A percentile compares a stretch with the other conserved stretches of the same genome.
Evolutionary conservation across 2,113 vertebrate genomes (phyloP).

Genomic region (Bos indicus): DNA sequence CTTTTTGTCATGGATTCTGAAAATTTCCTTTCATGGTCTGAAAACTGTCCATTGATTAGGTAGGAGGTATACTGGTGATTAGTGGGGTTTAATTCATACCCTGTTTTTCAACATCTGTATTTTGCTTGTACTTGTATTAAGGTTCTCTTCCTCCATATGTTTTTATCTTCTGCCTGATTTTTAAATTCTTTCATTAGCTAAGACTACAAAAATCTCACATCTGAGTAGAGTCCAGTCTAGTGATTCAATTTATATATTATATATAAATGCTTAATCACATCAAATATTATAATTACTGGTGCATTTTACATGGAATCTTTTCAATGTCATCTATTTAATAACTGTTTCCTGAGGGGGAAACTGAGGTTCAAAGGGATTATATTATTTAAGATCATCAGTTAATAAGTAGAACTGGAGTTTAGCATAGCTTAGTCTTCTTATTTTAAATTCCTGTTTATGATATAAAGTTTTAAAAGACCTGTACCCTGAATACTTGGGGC

Average conservation of each 20-base stretch:
- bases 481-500: background rate
- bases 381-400: background rate
- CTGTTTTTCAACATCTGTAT: background rate
- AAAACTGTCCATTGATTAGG: background rate
- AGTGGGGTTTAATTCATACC: background rate
- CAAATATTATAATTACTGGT: background rate
- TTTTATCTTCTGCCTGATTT: background rate
- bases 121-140: background rate
- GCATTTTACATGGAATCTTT: background rate
- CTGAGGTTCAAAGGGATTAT: background rate
- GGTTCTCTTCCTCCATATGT: background rate
- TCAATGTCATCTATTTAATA: background rate
- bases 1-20: background rate
- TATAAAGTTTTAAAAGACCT: background rate
- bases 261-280: background rate
- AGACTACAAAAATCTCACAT: background rate
- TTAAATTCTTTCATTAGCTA: conserved; percentile 10
- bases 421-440: background rate
- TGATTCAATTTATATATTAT: conserved; percentile 7
- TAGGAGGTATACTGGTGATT: background rate
- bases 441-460: background rate
- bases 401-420: background rate
- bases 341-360: background rate
- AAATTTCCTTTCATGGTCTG: background rate
- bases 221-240: background rate